Evolutionary conservation across 2,113 vertebrate species (phyloP).

Genomic region (Bothrops jararaca): DNA sequence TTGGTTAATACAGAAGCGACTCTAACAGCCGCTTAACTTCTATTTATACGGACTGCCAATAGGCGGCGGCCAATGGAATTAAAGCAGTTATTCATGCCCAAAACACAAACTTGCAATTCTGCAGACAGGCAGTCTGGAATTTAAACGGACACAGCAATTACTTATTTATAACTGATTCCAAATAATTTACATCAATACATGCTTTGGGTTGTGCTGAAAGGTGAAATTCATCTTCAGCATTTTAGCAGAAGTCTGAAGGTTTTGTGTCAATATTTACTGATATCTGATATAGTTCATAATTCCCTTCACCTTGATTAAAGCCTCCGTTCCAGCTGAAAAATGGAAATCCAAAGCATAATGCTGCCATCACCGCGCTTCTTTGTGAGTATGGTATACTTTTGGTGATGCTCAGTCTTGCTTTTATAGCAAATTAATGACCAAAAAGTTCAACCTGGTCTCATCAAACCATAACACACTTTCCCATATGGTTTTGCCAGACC

Average conservation of each 20-base stretch:
- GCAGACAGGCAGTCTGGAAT: too few species aligned
- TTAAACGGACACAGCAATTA: too few species aligned
- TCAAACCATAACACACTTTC: not conserved
- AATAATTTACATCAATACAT: too few species aligned
- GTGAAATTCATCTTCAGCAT: not conserved
- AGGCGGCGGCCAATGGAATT: too few species aligned
- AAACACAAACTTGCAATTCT: too few species aligned
- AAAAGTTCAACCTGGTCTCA: not conserved
- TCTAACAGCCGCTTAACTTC: too few species aligned
- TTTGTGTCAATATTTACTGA: not conserved
- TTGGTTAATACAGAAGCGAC: too few species aligned
- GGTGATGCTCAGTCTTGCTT: not conserved
- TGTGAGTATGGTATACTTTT: not conserved
- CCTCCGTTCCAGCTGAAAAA: not conserved
- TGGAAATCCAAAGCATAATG: not conserved
- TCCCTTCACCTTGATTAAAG: not conserved
- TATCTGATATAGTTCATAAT: not conserved
- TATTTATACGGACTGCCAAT: too few species aligned
- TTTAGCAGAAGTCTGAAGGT: not conserved
- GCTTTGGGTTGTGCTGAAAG: not conserved
- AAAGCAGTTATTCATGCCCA: too few species aligned
- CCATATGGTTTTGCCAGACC: not conserved
- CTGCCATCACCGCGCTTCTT: not conserved
- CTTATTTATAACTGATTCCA: too few species aligned
- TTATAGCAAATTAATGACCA: not conserved